Conservation (phyloP, 2,113 vertebrate species). For the Fulmarus glacialis region DNA sequence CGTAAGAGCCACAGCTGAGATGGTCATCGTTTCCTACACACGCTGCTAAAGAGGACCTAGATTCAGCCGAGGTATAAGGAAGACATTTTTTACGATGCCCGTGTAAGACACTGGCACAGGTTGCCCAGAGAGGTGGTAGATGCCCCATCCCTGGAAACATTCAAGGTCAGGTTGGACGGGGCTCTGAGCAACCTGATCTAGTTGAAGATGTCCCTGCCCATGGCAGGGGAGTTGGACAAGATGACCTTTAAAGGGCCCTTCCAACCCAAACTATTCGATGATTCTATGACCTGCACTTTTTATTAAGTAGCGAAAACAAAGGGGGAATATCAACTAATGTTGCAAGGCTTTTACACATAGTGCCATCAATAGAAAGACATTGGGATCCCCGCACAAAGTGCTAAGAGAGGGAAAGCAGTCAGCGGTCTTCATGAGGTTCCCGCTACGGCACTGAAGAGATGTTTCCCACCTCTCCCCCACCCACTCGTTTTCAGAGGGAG, state of each 20-base stretch:
- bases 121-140: not conserved
- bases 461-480: not conserved
- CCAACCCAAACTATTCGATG: not conserved
- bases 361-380: not conserved
- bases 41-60: not conserved
- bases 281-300: not conserved
- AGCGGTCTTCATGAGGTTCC: not conserved
- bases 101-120: not conserved
- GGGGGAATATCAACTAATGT: not conserved
- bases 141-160: not conserved
- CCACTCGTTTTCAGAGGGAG: not conserved
- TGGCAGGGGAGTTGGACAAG: not conserved
- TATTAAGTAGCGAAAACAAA: not conserved
- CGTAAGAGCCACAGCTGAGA: not conserved
- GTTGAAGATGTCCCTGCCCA: not conserved
- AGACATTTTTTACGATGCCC: not conserved
- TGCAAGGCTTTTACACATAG: not conserved
- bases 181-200: not conserved
- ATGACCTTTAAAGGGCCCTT: not conserved
- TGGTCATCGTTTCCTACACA: fast-evolving
- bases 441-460: not conserved
- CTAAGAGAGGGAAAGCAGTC: not conserved
- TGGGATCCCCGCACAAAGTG: not conserved
- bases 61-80: not conserved
- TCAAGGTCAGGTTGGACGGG: not conserved